Evolutionary conservation across 2,888 invertebrate species (phyloP), one percentile per base, ranked within the genome.

Genomic region (Sturmia bella): DNA sequence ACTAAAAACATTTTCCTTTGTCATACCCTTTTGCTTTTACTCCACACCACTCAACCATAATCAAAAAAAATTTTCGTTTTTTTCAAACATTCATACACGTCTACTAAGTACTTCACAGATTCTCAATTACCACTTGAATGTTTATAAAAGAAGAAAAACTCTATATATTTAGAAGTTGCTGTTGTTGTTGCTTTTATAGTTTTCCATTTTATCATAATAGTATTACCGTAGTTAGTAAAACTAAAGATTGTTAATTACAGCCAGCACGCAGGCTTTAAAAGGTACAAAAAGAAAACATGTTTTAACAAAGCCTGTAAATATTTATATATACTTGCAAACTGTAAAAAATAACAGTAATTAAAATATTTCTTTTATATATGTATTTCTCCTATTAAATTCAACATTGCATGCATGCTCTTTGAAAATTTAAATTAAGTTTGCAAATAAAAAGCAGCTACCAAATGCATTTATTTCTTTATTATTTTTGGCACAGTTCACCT

Each of bases 211-310:
- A 24, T 7, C 43, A 54, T 76, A 77, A 76, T 73, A 68, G 66
- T 56, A 72, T 72, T 76, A 68, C 45, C 70, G 48, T 57, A 76
- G 72, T 68, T 54, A 72, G 76, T 50, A 37, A 75, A 70, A 68
- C 61, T 57, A 69, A 69, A 64, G 77, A 63, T 73, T 77, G 73
- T 81, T 81, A 73, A 81, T 81, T 77, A 82, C 77, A 82, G 48
- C 48, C 57, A 52, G 37, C 69, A 82, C 64, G 63, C 73, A 64
- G 57, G 12, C 19, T 52, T n/a, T 6, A 41, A 54, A 63, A n/a
- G 37, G 21, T 6, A 15, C 19, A 0, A 17, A 19, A 19, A 24
- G 50, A 15, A 41, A 54, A 13, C 0, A 13, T 24, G 24, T 68
- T 54, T 17, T 9, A 12, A 24, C 12, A 9, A 37, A 56, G 7